A percentile compares a stretch with the other conserved stretches of the same genome.
Conservation (phyloP, 2,113 vertebrate genomes). For the Xiphophorus maculatus region DNA sequence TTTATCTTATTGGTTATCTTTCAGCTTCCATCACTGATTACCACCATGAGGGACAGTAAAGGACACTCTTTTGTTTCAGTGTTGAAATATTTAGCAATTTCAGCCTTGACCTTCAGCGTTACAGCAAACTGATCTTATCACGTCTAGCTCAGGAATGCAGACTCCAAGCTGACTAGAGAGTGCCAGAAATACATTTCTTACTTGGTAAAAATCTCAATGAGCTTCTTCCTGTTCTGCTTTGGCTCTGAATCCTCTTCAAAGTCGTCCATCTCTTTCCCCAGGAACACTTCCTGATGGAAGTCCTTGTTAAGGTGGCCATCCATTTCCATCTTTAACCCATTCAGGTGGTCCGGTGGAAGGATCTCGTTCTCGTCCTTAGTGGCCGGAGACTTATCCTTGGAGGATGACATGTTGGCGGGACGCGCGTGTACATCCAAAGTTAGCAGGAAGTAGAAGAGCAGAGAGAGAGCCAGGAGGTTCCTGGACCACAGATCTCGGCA, state of each 20-base stretch:
- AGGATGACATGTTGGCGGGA: slow-evolving; percentile 88
- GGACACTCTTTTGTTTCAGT: neutral
- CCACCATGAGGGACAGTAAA: neutral
- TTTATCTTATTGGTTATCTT: neutral
- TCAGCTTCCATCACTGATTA: neutral
- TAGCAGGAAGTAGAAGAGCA: slow-evolving; percentile 78
- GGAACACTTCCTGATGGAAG: slow-evolving; percentile 96
- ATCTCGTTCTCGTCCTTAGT: slow-evolving; percentile 89
- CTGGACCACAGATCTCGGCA: slow-evolving; percentile 66
- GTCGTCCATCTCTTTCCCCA: slow-evolving; percentile 91
- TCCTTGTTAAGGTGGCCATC: slow-evolving; percentile 95
- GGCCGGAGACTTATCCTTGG: slow-evolving; percentile 79
- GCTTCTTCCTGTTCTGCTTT: slow-evolving; percentile 87
- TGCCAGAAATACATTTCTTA: slow-evolving; percentile 63
- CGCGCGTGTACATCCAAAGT: slow-evolving; percentile 79
- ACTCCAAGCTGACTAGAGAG: neutral
- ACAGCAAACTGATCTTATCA: neutral
- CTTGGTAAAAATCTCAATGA: slow-evolving; percentile 93
- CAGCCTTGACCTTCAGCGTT: neutral
- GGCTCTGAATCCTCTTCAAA: slow-evolving; percentile 94
- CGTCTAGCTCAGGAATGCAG: neutral
- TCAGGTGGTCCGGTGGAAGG: slow-evolving; percentile 92
- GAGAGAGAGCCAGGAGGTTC: slow-evolving; percentile 67
- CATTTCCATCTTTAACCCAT: slow-evolving; percentile 92
- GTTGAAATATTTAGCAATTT: neutral